phyloP scores from a whole-genome alignment of 2,113 vertebrate genomes.

The Ramphastos sulfuratus region DNA sequence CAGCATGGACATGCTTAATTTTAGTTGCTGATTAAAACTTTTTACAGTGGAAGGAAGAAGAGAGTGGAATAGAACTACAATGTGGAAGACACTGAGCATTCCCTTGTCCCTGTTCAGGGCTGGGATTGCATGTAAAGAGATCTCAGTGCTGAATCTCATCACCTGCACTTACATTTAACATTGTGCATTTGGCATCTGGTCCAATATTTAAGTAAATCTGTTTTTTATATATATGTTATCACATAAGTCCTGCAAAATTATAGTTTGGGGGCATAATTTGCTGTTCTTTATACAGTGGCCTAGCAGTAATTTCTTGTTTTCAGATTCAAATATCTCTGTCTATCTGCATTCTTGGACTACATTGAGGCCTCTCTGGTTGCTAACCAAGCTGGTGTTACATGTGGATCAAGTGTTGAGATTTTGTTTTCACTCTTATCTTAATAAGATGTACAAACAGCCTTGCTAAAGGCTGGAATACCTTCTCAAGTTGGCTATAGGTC shows the following conservation, averaged over 20 bases:
- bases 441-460: background rate
- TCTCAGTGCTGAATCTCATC: background rate
- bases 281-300: background rate
- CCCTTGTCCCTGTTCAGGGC: background rate
- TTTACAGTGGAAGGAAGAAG: background rate
- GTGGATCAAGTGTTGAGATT: background rate
- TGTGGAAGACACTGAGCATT: background rate
- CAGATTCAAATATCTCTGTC: background rate
- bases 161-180: rapidly evolving
- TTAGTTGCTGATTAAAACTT: background rate
- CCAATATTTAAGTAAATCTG: background rate
- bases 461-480: background rate
- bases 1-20: background rate
- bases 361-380: background rate
- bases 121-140: background rate
- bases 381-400: background rate
- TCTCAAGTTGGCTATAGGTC: background rate
- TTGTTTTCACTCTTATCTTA: background rate
- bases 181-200: background rate
- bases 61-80: background rate
- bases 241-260: background rate
- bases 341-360: background rate
- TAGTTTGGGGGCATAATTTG: background rate
- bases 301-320: background rate
- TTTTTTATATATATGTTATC: background rate